Percentiles rank a stretch among this genome's conserved stretches.
Evolutionary conservation across 2,113 vertebrate species (phyloP).

Genomic region (Cynoglossus semilaevis): DNA sequence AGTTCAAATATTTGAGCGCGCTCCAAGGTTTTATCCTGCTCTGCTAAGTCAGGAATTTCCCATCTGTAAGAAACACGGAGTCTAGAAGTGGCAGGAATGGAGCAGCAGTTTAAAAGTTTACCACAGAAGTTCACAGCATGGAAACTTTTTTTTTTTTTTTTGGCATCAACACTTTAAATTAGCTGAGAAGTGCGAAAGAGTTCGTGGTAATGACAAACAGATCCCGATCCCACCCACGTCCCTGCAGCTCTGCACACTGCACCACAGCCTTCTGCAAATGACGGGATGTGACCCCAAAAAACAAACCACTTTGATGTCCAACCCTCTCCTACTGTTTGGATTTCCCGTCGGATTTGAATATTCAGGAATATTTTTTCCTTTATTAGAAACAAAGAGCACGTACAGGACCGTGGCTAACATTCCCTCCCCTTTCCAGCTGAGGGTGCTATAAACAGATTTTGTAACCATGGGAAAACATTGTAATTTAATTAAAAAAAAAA

Average conservation of each 20-base stretch:
- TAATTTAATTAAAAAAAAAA: too few species aligned
- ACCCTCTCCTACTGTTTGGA: too few species aligned
- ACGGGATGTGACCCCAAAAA: too few species aligned
- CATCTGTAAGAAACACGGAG: conserved; percentile 29
- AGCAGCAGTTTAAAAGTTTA: background rate
- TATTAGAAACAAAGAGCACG: too few species aligned
- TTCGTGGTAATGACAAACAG: background rate
- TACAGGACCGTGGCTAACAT: too few species aligned
- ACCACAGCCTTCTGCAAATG: too few species aligned
- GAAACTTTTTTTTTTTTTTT: background rate
- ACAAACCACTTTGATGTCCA: too few species aligned
- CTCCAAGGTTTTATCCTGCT: conserved; percentile 64
- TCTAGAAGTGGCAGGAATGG: conserved; percentile 11
- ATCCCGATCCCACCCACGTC: background rate
- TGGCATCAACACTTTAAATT: background rate
- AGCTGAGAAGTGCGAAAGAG: background rate
- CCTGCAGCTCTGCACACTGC: background rate
- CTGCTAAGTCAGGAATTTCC: conserved; percentile 51
- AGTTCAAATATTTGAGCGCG: conserved; percentile 64
- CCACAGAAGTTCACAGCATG: background rate
- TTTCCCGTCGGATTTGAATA: too few species aligned
- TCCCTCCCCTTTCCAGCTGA: too few species aligned
- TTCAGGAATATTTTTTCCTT: too few species aligned
- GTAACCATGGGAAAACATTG: too few species aligned
- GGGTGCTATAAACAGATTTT: too few species aligned